These are phyloP conservation scores for Poecilia wingei DNA, from an alignment of 2,797 vertebrate genomes.

Conservation along the genomic window DNA sequence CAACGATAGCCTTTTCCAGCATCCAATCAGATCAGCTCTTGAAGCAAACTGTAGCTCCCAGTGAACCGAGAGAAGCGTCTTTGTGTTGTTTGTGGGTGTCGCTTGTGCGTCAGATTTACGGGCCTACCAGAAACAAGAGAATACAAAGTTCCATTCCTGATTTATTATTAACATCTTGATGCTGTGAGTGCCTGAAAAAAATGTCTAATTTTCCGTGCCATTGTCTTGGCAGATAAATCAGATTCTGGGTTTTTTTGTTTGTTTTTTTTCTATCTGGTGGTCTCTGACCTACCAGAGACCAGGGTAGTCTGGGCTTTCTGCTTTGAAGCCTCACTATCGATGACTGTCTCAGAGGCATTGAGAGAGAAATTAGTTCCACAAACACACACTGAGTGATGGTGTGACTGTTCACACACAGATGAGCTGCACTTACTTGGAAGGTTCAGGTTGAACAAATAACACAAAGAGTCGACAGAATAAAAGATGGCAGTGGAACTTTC, in stretches of 20 bases:
- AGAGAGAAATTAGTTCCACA: constrained; percentile 27
- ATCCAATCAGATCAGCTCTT: too few relatives aligned
- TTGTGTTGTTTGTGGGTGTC: too few relatives aligned
- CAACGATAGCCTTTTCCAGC: too few relatives aligned
- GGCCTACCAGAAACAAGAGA: too few relatives aligned
- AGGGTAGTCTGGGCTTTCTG: constrained; percentile 4
- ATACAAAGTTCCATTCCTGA: too few relatives aligned
- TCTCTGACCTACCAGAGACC: constrained; percentile 40
- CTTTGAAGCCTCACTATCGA: constrained; percentile 27
- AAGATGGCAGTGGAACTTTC: not conserved
- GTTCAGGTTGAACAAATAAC: not conserved
- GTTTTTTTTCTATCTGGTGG: constrained; percentile 37
- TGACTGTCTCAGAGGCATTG: constrained; percentile 1
- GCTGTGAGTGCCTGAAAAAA: not conserved
- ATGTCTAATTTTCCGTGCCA: not conserved
- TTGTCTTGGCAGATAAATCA: not conserved
- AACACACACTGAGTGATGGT: not conserved
- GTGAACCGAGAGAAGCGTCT: too few relatives aligned
- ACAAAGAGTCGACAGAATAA: not conserved
- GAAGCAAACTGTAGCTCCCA: too few relatives aligned
- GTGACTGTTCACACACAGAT: not conserved
- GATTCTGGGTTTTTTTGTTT: not conserved
- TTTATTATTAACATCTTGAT: not conserved
- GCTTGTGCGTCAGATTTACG: too few relatives aligned
- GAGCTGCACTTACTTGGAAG: not conserved